Evolutionary conservation across 2,888 invertebrate species (phyloP).

Genomic region (Pristionchus japonicus): DNA sequence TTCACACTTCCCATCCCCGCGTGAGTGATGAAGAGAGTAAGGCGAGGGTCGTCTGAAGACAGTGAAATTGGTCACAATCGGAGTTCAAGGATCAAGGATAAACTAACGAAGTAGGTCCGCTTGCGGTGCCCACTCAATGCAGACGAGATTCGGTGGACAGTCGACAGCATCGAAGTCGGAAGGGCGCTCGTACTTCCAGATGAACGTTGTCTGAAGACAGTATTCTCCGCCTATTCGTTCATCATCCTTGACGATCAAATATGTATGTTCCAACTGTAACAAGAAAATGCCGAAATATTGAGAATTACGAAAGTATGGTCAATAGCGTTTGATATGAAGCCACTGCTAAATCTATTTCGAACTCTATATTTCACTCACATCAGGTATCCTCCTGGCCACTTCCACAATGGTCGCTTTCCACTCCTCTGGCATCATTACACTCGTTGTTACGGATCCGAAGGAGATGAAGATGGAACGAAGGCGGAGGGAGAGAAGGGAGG

Average conservation of each 20-base stretch:
- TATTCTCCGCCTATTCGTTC: no score
- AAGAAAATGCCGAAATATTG: no score
- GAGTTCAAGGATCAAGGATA: neutral
- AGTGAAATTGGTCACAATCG: no score
- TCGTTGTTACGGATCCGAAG: conserved; percentile 22
- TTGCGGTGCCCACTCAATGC: conserved; percentile 33
- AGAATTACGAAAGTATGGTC: no score
- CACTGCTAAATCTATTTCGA: no score
- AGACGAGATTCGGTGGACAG: neutral
- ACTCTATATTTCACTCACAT: no score
- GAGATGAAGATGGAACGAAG: neutral
- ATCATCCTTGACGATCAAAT: neutral
- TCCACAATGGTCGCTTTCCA: conserved; percentile 30
- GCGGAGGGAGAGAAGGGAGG: neutral
- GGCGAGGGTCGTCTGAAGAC: conserved; percentile 37
- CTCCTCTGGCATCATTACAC: conserved; percentile 9
- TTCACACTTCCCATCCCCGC: conserved; percentile 36
- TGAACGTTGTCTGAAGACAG: conserved; percentile 21
- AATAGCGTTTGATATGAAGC: no score
- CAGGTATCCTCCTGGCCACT: neutral
- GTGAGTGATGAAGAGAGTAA: conserved; percentile 40
- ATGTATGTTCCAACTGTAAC: neutral
- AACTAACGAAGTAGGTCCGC: conserved; percentile 20
- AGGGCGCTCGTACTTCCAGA: conserved; percentile 39
- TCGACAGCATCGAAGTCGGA: neutral